These are phyloP conservation scores for Glyptemys insculpta DNA, from an alignment of 2,797 vertebrate species.

Conservation along the genomic window DNA sequence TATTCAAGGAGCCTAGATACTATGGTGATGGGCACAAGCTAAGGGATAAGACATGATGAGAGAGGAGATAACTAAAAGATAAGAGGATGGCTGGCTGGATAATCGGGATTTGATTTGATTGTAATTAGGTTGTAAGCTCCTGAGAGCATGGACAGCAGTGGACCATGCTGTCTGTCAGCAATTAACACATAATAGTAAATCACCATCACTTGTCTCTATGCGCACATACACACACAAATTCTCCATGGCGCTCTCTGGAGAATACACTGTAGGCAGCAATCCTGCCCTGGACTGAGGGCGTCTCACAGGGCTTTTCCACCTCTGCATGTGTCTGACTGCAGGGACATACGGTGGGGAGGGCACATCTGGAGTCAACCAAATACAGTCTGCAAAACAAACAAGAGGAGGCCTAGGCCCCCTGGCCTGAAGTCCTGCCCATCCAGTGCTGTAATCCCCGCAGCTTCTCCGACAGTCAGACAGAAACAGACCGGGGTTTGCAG, in stretches of 20 bases:
- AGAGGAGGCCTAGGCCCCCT: background rate
- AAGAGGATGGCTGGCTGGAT: background rate
- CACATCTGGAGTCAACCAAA: background rate
- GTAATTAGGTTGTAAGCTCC: background rate
- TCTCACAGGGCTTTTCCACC: background rate
- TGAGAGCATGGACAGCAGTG: background rate
- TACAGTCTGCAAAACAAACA: background rate
- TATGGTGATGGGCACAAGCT: background rate
- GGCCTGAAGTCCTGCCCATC: background rate
- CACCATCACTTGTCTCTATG: background rate
- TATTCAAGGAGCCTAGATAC: background rate
- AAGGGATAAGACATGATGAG: background rate
- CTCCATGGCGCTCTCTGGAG: background rate
- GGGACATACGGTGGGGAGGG: background rate
- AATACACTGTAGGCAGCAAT: background rate
- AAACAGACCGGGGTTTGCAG: background rate
- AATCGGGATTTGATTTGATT: background rate
- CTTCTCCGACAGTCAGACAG: background rate
- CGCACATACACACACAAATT: background rate
- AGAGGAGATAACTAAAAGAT: background rate
- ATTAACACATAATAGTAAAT: background rate
- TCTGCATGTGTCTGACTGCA: background rate
- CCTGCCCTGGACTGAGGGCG: background rate
- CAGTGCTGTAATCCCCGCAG: background rate
- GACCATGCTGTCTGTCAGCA: background rate